These are phyloP conservation scores for Leuciscus idus DNA, from an alignment of 2,113 vertebrate genomes.

Conservation along the genomic window DNA sequence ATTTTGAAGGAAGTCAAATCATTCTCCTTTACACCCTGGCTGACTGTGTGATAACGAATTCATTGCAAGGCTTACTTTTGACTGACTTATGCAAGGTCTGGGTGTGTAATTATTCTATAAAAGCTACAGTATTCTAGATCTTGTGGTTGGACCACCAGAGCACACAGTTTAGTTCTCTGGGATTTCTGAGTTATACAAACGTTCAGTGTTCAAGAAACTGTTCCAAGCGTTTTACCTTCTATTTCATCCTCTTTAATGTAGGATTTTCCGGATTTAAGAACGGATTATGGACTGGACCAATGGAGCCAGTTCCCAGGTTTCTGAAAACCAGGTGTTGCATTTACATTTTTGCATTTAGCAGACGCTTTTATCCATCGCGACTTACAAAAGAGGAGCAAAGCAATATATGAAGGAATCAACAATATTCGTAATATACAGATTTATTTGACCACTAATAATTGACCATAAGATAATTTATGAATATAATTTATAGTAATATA, in stretches of 20 bases:
- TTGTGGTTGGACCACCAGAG: constrained; percentile 34
- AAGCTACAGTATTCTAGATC: constrained; percentile 18
- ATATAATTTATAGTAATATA: too few species aligned
- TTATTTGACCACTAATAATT: too few species aligned
- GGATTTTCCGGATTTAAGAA: background rate
- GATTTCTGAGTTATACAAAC: constrained; percentile 36
- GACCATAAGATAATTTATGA: too few species aligned
- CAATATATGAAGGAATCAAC: too few species aligned
- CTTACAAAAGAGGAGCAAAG: too few species aligned
- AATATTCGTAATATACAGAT: too few species aligned
- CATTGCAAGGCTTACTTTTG: background rate
- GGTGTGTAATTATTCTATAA: constrained; percentile 37
- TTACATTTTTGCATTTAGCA: too few species aligned
- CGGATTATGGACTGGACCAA: background rate
- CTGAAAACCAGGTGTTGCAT: too few species aligned
- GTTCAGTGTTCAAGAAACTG: background rate
- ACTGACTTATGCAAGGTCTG: constrained; percentile 20
- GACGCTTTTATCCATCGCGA: too few species aligned
- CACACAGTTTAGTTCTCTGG: constrained; percentile 7
- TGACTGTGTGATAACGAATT: background rate
- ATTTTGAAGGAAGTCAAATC: constrained; percentile 6
- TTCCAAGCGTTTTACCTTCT: background rate
- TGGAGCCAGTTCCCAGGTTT: background rate
- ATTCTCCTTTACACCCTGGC: background rate
- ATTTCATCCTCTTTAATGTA: background rate